Conservation (phyloP, 2,113 vertebrate species). For the Neomonachus schauinslandi region DNA sequence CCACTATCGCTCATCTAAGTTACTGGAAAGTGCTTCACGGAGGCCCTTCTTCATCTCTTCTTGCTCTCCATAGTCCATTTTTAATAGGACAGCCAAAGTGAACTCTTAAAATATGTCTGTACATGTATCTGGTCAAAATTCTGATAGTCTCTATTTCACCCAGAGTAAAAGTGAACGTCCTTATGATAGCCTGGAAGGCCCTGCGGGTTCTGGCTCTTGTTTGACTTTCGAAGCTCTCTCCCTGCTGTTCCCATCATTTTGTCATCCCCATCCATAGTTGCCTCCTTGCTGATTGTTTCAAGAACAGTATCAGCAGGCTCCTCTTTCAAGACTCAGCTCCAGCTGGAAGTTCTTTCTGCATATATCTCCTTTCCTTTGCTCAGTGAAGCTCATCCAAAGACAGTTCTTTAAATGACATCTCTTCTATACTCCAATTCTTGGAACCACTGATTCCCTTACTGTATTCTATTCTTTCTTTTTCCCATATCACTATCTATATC, state of each 20-base stretch:
- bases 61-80: neutral
- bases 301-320: fast-evolving
- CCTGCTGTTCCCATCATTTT: neutral
- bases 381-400: neutral
- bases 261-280: neutral
- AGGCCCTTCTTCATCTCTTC: neutral
- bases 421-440: neutral
- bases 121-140: neutral
- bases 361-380: neutral
- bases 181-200: neutral
- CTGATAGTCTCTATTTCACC: neutral
- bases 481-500: neutral
- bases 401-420: neutral
- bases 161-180: neutral
- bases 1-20: neutral
- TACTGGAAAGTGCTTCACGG: neutral
- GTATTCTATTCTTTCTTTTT: neutral
- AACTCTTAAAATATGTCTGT: neutral
- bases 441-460: neutral
- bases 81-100: neutral
- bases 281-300: neutral
- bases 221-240: neutral
- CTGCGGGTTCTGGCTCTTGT: neutral
- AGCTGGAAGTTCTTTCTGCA: neutral
- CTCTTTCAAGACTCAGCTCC: neutral